Conservation (phyloP, 2,797 vertebrate species). For the Bucorvus abyssinicus region DNA sequence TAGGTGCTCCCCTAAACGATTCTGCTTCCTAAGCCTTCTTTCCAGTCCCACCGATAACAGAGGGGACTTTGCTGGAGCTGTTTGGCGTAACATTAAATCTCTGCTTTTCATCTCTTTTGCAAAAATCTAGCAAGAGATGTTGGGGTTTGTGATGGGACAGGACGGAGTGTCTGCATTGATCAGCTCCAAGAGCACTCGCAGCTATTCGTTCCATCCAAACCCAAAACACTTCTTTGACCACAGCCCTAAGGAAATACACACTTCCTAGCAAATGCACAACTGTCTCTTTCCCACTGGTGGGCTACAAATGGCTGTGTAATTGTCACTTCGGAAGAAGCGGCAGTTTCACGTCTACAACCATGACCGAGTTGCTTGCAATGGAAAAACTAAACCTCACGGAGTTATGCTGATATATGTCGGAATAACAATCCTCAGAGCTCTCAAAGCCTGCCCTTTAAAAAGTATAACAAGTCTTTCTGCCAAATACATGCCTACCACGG, state of each 20-base stretch:
- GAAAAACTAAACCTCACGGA: background rate
- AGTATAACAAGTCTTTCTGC: background rate
- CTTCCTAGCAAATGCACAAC: background rate
- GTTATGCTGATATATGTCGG: background rate
- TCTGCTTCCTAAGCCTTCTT: background rate
- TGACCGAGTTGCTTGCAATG: background rate
- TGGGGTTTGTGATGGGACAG: background rate
- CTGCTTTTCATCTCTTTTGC: background rate
- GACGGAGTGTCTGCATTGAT: background rate
- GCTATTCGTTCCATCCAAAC: background rate
- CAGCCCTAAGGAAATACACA: background rate
- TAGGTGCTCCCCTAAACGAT: background rate
- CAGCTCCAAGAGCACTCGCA: background rate
- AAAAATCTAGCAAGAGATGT: background rate
- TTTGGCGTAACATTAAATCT: background rate
- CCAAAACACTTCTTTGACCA: background rate
- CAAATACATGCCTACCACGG: background rate
- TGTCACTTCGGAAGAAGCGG: background rate
- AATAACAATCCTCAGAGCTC: background rate
- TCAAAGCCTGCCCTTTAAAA: background rate
- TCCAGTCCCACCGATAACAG: background rate
- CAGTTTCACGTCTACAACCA: background rate
- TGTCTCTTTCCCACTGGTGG: background rate
- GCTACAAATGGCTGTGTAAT: background rate
- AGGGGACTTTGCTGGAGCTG: background rate